Evolutionary conservation across 1,140 invertebrate genomes (phyloP).

Genomic region (Rhyzopertha dominica): DNA sequence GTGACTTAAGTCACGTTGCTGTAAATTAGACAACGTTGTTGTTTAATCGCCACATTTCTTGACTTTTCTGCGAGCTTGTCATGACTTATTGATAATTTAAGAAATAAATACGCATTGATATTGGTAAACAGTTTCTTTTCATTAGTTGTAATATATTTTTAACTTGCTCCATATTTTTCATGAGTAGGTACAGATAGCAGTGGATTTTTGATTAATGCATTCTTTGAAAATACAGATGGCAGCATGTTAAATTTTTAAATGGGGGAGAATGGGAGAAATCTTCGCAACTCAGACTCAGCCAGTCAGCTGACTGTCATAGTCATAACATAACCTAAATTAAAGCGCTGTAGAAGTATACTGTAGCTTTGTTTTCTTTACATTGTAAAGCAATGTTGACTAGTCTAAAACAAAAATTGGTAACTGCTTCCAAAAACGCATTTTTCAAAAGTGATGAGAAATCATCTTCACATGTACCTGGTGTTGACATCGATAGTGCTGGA

Average conservation of each 20-base stretch:
- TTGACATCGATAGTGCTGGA: constrained; percentile 55
- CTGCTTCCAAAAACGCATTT: constrained; percentile 32
- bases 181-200: no score
- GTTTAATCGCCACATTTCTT: no score
- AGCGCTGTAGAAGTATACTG: background rate
- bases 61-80: no score
- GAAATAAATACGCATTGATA: no score
- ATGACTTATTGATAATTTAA: no score
- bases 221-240: background rate
- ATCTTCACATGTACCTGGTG: constrained; percentile 19
- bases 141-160: no score
- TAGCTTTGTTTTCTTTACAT: background rate
- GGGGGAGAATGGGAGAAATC: background rate
- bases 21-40: no score
- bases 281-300: background rate
- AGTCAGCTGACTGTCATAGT: background rate
- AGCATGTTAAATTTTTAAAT: background rate
- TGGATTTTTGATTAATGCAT: no score
- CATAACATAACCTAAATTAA: background rate
- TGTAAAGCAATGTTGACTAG: constrained; percentile 30
- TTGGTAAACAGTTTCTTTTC: no score
- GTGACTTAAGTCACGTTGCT: no score
- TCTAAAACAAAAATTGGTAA: constrained; percentile 37
- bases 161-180: no score
- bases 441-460: constrained; percentile 20